Evolutionary conservation across 2,797 vertebrate species (phyloP).

Genomic region (Arnoldichthys spilopterus): DNA sequence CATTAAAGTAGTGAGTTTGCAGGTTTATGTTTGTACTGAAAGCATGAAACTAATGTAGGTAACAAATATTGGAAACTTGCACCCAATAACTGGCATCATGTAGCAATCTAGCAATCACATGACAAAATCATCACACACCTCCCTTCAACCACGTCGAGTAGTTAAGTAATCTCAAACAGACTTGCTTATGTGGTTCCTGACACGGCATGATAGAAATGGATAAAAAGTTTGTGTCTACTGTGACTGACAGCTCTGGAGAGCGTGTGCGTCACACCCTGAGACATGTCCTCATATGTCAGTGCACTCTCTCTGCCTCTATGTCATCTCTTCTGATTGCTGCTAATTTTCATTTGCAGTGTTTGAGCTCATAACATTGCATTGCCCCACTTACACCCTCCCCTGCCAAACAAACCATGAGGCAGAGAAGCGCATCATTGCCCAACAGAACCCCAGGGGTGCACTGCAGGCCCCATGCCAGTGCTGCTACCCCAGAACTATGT

Average conservation of each 20-base stretch:
- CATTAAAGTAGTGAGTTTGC: too few relatives aligned
- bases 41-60: not conserved
- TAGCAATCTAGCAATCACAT: not conserved
- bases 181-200: not conserved
- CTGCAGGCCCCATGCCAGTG: constrained; percentile 9
- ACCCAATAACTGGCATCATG: not conserved
- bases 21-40: not conserved
- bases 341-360: constrained; percentile 55
- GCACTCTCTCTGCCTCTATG: not conserved
- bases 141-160: not conserved
- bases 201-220: not conserved
- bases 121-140: not conserved
- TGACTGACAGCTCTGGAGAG: not conserved
- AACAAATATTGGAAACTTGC: not conserved
- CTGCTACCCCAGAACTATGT: constrained; percentile 19
- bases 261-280: constrained; percentile 20
- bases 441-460: constrained; percentile 15
- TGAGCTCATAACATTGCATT: constrained; percentile 55
- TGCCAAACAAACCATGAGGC: constrained; percentile 55
- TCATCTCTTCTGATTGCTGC: constrained; percentile 40
- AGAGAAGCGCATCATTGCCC: constrained; percentile 58
- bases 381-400: constrained; percentile 57
- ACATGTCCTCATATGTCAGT: constrained; percentile 21
- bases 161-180: not conserved
- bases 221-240: not conserved